Evolutionary conservation across 2,888 invertebrate species (phyloP).

Genomic region (Drosophila yooni): DNA sequence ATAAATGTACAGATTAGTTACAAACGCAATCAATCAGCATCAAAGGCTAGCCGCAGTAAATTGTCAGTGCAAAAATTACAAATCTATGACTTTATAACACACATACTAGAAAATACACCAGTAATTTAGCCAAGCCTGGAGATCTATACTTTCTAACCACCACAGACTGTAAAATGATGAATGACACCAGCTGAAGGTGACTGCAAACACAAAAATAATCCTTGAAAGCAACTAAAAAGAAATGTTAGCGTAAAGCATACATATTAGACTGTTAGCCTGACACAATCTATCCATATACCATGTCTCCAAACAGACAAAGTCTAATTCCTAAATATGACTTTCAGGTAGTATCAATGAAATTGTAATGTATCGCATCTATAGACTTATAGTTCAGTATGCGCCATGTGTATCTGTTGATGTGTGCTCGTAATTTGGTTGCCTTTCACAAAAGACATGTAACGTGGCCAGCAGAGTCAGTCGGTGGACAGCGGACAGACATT

Average conservation of each 20-base stretch:
- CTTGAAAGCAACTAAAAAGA: neutral
- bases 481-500: constrained; percentile 39
- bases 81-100: constrained; percentile 54
- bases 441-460: constrained; percentile 78
- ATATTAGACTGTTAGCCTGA: neutral
- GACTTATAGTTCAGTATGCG: neutral
- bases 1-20: constrained; percentile 80
- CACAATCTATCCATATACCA: neutral
- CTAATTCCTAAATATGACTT: constrained; percentile 9
- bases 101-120: constrained; percentile 14
- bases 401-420: constrained; percentile 28
- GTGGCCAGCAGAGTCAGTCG: constrained; percentile 42
- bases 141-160: constrained; percentile 62
- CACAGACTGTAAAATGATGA: constrained; percentile 19
- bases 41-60: constrained; percentile 68
- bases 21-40: constrained; percentile 77
- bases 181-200: constrained; percentile 37
- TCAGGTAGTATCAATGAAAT: constrained; percentile 26
- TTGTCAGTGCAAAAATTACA: constrained; percentile 68
- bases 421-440: constrained; percentile 78
- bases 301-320: neutral
- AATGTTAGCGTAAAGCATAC: neutral
- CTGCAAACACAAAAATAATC: neutral
- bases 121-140: constrained; percentile 4
- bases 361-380: neutral